Evolutionary conservation across 2,797 vertebrate genomes (phyloP).

Genomic region (Tragelaphus eurycerus): DNA sequence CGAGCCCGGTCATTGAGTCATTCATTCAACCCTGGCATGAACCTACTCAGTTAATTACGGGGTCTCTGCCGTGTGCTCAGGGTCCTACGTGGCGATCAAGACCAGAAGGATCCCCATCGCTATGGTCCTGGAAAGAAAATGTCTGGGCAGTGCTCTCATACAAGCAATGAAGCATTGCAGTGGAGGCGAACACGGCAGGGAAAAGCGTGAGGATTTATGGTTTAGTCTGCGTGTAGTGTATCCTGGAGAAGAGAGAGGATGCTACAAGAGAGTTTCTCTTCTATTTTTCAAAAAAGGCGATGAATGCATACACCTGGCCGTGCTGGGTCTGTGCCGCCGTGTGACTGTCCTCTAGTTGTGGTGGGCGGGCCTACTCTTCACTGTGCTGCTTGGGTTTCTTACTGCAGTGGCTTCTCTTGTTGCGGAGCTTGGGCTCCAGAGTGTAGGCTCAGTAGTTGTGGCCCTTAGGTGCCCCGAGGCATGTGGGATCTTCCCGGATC

Average conservation of each 20-base stretch:
- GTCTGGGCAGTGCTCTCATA: neutral
- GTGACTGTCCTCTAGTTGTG: fast-evolving
- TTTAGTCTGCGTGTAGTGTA: neutral
- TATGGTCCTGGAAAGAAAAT: neutral
- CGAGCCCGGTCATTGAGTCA: neutral
- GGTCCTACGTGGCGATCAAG: neutral
- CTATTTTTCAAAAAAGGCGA: neutral
- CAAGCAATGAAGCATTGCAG: neutral
- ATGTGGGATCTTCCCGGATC: neutral
- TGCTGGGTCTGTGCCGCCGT: fast-evolving
- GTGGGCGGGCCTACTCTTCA: fast-evolving
- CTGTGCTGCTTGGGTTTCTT: neutral
- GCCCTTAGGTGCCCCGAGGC: neutral
- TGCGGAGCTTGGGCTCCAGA: neutral
- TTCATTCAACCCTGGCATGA: neutral
- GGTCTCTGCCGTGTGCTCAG: neutral
- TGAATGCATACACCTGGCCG: fast-evolving
- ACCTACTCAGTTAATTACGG: neutral
- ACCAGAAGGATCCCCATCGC: neutral
- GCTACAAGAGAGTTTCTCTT: neutral
- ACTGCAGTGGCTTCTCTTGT: fast-evolving
- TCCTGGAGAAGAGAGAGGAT: neutral
- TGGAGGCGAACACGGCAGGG: neutral
- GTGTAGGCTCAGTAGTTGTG: fast-evolving
- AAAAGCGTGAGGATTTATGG: neutral